Base-by-base conservation (phyloP, 1,140 invertebrate species). In the Melitaea cinxia region DNA sequence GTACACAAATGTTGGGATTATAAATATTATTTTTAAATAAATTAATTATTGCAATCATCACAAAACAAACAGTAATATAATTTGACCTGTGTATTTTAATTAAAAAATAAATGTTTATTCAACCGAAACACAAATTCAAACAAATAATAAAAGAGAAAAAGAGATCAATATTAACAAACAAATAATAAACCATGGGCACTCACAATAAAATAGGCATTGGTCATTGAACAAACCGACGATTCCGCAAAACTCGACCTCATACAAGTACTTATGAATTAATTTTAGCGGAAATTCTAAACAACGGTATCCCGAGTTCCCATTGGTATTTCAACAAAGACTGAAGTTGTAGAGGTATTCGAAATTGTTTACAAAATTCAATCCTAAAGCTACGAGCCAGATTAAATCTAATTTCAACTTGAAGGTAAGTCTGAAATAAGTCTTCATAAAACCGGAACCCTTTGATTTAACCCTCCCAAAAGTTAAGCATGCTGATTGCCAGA, bases 281-380 rank as follows among this genome's bases (percentile, higher is more conserved):
- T 88, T 89, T 74, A 82, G 83, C 80, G 80, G 82, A 86, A 85
- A 88, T 88, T 82, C 81, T 77, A 88, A 88, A 88, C 86, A 88
- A 88, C 80, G 73, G 73, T 68, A 80, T 79, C 73, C 84, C 75
- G 83, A 79, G 79, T 79, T 85, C 84, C 86, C 85, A 87, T 82
- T 87, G 88, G 88, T 83, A 89, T 89, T 88, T 79, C 77, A 85
- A 91, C 88, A 90, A 91, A 90, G 85, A 85, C 85, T 82, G 80
- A 68, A 90, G 76, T 90, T 88, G 85, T 80, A 81, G 82, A 89
- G 86, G 85, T 89, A 91, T 89, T 83, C 75, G 78, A 91, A 91
- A 89, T 91, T 91, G 88, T 91, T 91, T 91, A 91, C 86, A 91
- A 89, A 91, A 91, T 91, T 89, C 86, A 91, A 91, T 89, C 88